phyloP scores from a whole-genome alignment of 2,888 invertebrate species.

The Trimorus sp. region DNA sequence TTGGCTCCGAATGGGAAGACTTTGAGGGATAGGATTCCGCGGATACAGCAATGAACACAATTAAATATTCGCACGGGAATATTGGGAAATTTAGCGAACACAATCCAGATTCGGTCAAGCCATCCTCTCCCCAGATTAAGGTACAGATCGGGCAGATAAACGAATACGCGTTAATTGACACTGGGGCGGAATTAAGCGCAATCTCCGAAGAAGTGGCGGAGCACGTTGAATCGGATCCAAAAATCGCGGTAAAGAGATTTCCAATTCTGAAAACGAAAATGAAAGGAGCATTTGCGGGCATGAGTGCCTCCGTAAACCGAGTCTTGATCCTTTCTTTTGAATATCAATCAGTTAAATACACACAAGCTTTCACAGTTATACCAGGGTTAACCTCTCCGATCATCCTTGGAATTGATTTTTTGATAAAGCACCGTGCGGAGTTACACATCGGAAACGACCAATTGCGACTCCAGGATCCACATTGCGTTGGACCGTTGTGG shows the following conservation, averaged over 20 bases:
- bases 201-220: neutral
- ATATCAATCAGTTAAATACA: neutral
- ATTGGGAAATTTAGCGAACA: too few relatives aligned
- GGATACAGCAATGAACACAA: too few relatives aligned
- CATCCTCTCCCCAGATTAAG: too few relatives aligned
- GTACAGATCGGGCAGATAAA: too few relatives aligned
- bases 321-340: neutral
- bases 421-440: neutral
- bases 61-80: too few relatives aligned
- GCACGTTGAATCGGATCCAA: neutral
- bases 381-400: neutral
- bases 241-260: neutral
- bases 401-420: neutral
- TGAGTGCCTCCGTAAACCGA: neutral
- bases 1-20: too few relatives aligned
- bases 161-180: constrained; percentile 1
- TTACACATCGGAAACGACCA: neutral
- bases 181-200: constrained; percentile 3
- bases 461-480: neutral
- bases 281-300: neutral
- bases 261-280: neutral
- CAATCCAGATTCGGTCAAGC: too few relatives aligned
- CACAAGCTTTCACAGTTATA: neutral
- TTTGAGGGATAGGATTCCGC: too few relatives aligned
- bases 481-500: neutral